Base-by-base conservation (phyloP, 2,888 invertebrate species). In the Caenorhabditis sp. region DNA sequence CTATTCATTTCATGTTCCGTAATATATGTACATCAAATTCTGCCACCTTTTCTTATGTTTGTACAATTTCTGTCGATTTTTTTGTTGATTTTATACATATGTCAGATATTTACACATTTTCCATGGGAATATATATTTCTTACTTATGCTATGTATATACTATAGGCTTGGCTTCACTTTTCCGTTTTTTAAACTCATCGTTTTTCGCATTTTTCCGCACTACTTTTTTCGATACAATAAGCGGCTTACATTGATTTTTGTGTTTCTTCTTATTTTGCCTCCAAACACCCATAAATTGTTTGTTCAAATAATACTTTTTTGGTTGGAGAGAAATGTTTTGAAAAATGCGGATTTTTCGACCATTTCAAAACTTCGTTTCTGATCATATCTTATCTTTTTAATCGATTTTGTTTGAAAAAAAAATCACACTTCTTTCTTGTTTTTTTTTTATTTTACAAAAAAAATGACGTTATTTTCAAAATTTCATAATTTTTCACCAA, bases 231-330 rank as follows among this genome's bases (percentile, higher is more conserved):
- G 17, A 43, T 43, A 43, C 43, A 43, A 43, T 43, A 43, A 43
- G 43, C 43, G 43, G 43, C 43, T 43, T 43, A 43, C 43, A 43
- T 43, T 43, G 43, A 43, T 43, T 43, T 43, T 43, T 43, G 43
- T 43, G 43, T 43, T 43, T 43, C 17, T 43, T 43, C 43, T 43
- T 43, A 10, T 10, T 17, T 3, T 43, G 12, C 43, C 17, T 17
- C 14, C 43, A 14, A 43, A 10, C 5, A 17, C 14, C 43, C 43
- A 43, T 43, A 43, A 43, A 43, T 43, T 43, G 43, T 43, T 43
- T 43, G 43, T 17, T 17, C 43, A 43, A 43, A 43, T 17, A 43
- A 43, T 17, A 43, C 14, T 43, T 43, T 43, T 43, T 17, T 17
- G 17, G 12, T 43, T 14, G 10, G 31, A 31, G 10, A 31, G 10